phyloP scores from a whole-genome alignment of 2,888 invertebrate species.

The Hydropsyche betteni region DNA sequence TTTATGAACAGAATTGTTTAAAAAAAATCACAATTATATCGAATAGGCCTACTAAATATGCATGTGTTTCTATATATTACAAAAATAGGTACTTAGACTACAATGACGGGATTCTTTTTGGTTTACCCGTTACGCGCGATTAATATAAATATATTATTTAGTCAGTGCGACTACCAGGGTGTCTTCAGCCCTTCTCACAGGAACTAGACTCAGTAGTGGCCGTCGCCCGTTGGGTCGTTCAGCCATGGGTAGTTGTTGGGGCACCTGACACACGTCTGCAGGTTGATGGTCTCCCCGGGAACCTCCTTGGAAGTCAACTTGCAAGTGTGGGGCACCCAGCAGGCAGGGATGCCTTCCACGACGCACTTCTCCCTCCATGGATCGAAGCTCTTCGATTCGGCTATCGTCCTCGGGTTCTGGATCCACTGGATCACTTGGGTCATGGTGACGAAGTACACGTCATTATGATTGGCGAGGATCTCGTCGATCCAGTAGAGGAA shows the following conservation, averaged over 20 bases:
- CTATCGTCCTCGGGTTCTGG: slow-evolving; percentile 86
- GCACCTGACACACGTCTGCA: slow-evolving; percentile 92
- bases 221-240: slow-evolving; percentile 90
- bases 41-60: slow-evolving; percentile 68
- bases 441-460: slow-evolving; percentile 95
- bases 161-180: slow-evolving; percentile 37
- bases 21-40: slow-evolving; percentile 66
- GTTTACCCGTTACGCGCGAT: slow-evolving; percentile 64
- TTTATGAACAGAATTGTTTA: slow-evolving; percentile 65
- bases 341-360: slow-evolving; percentile 83
- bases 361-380: slow-evolving; percentile 94
- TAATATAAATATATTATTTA: slow-evolving; percentile 55
- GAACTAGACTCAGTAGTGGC: slow-evolving; percentile 77
- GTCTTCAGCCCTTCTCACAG: slow-evolving; percentile 51
- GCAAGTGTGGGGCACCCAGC: slow-evolving; percentile 91
- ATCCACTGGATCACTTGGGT: slow-evolving; percentile 97
- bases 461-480: slow-evolving; percentile 82
- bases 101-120: slow-evolving; percentile 62
- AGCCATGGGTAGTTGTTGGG: slow-evolving; percentile 96
- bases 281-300: slow-evolving; percentile 92
- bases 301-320: slow-evolving; percentile 92
- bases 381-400: slow-evolving; percentile 90
- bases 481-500: slow-evolving; percentile 95
- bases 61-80: slow-evolving; percentile 69
- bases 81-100: slow-evolving; percentile 65